These are phyloP conservation scores for Enhydra lutris DNA, from an alignment of 2,113 vertebrate genomes.

Conservation along the genomic window DNA sequence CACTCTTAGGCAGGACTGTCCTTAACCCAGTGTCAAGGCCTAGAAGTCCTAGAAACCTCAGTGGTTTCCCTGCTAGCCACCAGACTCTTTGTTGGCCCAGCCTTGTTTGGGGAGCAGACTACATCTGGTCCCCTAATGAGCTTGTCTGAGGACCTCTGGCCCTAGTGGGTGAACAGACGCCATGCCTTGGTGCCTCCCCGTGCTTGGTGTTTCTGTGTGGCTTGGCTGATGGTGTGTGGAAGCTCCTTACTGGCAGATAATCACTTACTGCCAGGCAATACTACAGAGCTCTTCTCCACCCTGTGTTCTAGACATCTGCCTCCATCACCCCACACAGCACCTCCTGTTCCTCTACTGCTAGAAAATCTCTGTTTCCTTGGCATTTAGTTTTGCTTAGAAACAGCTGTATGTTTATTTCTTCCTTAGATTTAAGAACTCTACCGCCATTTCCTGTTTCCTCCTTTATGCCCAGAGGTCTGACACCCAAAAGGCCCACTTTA, in stretches of 20 bases:
- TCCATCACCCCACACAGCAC: constrained; percentile 36
- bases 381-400: constrained; percentile 24
- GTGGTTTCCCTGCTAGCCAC: neutral
- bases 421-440: constrained; percentile 5
- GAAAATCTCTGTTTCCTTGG: constrained; percentile 48
- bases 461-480: constrained; percentile 6
- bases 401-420: neutral
- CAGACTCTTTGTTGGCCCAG: neutral
- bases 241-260: constrained; percentile 71
- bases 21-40: neutral
- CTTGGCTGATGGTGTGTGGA: constrained; percentile 66
- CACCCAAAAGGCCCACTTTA: neutral
- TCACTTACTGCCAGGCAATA: constrained; percentile 77
- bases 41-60: neutral
- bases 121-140: neutral
- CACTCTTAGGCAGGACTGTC: neutral
- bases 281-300: constrained; percentile 61
- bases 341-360: constrained; percentile 42
- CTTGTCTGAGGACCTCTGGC: neutral
- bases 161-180: neutral
- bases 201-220: constrained; percentile 58
- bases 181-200: neutral
- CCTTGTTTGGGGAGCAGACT: neutral
- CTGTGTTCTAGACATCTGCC: constrained; percentile 72
- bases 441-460: neutral